phyloP scores from a whole-genome alignment of 2,888 invertebrate species.

The Fragum fragum region DNA sequence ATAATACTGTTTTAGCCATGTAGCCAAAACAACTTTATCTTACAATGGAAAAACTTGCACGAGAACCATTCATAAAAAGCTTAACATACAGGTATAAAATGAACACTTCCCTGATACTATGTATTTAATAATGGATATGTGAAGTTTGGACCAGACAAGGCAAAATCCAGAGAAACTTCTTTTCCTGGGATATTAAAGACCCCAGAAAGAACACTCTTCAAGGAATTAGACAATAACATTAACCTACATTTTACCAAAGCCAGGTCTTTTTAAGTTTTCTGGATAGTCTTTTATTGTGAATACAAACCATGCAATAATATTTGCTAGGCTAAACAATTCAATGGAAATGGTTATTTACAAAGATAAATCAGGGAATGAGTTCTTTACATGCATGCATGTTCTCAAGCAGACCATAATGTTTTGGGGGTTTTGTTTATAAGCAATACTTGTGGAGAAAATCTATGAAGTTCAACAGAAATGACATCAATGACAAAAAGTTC shows the following conservation, averaged over 20 bases:
- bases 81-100: not conserved
- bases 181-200: too few species aligned
- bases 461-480: not conserved
- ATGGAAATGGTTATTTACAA: not conserved
- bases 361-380: not conserved
- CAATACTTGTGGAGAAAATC: not conserved
- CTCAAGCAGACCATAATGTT: conserved; percentile 6
- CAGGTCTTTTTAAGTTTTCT: too few species aligned
- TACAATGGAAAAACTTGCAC: not conserved
- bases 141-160: too few species aligned
- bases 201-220: too few species aligned
- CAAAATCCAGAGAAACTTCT: too few species aligned
- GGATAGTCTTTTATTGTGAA: too few species aligned
- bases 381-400: not conserved
- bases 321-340: not conserved
- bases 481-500: not conserved
- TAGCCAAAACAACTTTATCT: not conserved
- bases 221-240: too few species aligned
- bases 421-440: not conserved
- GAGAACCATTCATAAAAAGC: not conserved
- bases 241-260: too few species aligned
- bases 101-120: not conserved
- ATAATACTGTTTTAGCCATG: not conserved
- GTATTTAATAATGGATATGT: too few species aligned
- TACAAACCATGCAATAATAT: too few species aligned